phyloP scores from a whole-genome alignment of 2,888 invertebrate species.

The Malthinus seriepunctatus region DNA sequence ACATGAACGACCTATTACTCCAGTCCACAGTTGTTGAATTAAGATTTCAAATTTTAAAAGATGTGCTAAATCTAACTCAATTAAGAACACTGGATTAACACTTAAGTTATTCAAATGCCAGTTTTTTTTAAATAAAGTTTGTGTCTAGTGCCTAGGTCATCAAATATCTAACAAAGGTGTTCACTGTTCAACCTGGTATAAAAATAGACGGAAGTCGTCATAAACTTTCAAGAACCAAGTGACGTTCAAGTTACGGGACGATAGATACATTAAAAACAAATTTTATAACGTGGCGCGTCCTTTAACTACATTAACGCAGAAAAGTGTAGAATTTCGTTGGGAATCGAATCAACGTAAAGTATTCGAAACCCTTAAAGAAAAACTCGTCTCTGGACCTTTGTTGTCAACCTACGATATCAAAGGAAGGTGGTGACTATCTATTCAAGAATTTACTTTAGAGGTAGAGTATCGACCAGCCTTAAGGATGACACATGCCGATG shows the following conservation, averaged over 20 bases:
- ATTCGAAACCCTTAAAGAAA: constrained; percentile 34
- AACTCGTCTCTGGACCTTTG: constrained; percentile 12
- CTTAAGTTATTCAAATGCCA: too few relatives aligned
- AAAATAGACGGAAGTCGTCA: constrained; percentile 21
- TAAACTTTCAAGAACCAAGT: constrained; percentile 30
- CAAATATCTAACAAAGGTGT: constrained; percentile 29
- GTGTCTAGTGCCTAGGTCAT: constrained; percentile 36
- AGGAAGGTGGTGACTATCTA: constrained; percentile 31
- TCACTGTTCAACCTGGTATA: constrained; percentile 24
- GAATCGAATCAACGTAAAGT: constrained; percentile 27
- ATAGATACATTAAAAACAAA: constrained; percentile 34
- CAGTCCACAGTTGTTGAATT: constrained; percentile 2
- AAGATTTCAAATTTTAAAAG: constrained; percentile 1
- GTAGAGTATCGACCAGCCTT: constrained; percentile 39
- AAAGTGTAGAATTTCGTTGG: constrained; percentile 34
- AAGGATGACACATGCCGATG: constrained; percentile 39
- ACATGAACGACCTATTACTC: background rate
- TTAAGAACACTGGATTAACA: background rate
- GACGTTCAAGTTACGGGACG: constrained; percentile 29
- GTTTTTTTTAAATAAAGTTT: too few relatives aligned
- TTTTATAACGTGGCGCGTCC: constrained; percentile 35
- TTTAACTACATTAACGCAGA: constrained; percentile 32
- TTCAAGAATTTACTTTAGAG: constrained; percentile 41
- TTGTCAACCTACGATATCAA: constrained; percentile 34
- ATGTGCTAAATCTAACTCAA: constrained; percentile 2